Conservation (phyloP, 2,888 invertebrate species). For the Flexamia atlantica region DNA sequence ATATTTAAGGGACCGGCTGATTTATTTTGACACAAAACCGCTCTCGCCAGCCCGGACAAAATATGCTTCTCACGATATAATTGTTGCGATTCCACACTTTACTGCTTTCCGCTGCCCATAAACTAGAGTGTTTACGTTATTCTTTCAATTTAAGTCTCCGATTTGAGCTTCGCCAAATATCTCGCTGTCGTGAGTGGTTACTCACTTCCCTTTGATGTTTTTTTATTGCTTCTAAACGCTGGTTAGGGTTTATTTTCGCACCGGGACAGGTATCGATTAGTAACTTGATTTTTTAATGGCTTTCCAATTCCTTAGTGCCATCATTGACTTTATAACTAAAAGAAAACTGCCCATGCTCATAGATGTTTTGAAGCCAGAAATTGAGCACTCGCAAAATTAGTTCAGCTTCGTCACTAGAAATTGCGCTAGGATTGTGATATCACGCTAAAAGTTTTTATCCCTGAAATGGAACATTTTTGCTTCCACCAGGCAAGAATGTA, state of each 20-base stretch:
- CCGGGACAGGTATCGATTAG: background rate
- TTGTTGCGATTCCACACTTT: conserved; percentile 32
- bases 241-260: conserved; percentile 10
- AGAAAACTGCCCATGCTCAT: too few relatives aligned
- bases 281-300: too few relatives aligned
- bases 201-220: conserved; percentile 15
- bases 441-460: too few relatives aligned
- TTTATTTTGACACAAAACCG: conserved; percentile 44
- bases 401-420: too few relatives aligned
- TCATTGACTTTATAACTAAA: too few relatives aligned
- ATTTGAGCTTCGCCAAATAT: background rate
- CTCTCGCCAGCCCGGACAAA: conserved; percentile 5
- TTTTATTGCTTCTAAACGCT: conserved; percentile 35
- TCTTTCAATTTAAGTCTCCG: conserved; percentile 29
- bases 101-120: conserved; percentile 50
- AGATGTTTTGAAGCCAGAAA: too few relatives aligned
- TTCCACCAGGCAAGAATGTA: too few relatives aligned
- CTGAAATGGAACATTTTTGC: too few relatives aligned
- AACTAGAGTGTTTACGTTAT: conserved; percentile 29
- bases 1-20: conserved; percentile 46
- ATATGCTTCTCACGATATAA: conserved; percentile 44
- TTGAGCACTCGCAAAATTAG: too few relatives aligned
- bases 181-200: background rate
- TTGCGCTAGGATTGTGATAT: too few relatives aligned
- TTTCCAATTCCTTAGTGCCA: too few relatives aligned